Evolutionary conservation across 2,113 vertebrate species (phyloP).

Genomic region (Craseonycteris thonglongyai): DNA sequence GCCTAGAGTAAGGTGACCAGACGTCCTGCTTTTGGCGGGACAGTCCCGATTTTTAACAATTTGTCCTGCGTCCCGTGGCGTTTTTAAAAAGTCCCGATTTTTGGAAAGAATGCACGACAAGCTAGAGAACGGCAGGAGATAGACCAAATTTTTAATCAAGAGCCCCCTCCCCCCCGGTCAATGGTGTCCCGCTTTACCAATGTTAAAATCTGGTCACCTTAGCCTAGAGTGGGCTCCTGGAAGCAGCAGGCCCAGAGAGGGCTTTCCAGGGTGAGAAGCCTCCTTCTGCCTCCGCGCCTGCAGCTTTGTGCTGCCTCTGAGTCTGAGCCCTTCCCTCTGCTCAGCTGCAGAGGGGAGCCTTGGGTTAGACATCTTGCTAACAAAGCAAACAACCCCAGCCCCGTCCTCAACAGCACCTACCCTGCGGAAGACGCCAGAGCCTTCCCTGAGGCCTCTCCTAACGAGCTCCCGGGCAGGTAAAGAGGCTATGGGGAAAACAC

Average conservation of each 20-base stretch:
- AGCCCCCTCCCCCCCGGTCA: too few species aligned
- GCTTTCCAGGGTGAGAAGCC: neutral
- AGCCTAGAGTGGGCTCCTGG: neutral
- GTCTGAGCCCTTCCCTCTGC: fast-evolving
- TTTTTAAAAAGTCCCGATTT: too few species aligned
- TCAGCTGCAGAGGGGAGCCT: neutral
- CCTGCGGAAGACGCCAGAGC: neutral
- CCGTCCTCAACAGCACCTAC: too few species aligned
- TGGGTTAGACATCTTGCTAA: neutral
- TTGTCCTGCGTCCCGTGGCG: too few species aligned
- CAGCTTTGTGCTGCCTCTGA: neutral
- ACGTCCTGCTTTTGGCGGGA: too few species aligned
- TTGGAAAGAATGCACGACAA: too few species aligned
- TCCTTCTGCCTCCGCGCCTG: neutral
- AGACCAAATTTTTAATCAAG: too few species aligned
- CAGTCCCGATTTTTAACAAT: too few species aligned
- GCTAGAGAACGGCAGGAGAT: too few species aligned
- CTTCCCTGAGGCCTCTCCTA: neutral
- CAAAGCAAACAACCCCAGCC: neutral
- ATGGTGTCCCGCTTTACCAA: too few species aligned
- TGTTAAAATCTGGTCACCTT: too few species aligned
- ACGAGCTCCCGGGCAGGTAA: neutral
- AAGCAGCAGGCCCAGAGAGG: neutral
- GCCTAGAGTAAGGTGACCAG: too few species aligned
- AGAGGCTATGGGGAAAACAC: neutral